phyloP scores from a whole-genome alignment of 2,797 vertebrate species.

The Sebastes vulpes region DNA sequence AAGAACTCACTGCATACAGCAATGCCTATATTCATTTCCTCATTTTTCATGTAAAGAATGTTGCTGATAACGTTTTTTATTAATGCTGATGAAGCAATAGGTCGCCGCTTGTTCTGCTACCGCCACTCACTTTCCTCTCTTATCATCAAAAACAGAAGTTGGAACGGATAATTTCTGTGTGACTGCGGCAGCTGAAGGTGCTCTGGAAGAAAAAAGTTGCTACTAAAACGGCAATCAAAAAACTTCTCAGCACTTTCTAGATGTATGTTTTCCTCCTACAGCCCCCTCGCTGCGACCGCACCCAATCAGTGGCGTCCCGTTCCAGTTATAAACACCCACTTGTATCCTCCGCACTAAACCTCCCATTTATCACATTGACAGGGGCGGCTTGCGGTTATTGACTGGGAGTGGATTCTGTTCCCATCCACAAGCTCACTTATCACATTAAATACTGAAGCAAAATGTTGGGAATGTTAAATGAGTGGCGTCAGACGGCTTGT shows the following conservation, averaged over 20 bases:
- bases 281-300: slow-evolving; percentile 38
- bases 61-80: slow-evolving; percentile 21
- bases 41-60: slow-evolving; percentile 28
- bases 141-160: slow-evolving; percentile 25
- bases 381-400: slow-evolving; percentile 68
- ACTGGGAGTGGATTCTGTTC: slow-evolving; percentile 66
- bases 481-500: slow-evolving; percentile 44
- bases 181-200: slow-evolving; percentile 10
- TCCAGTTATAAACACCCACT: slow-evolving; percentile 65
- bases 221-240: neutral
- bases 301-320: slow-evolving; percentile 62
- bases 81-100: slow-evolving; percentile 39
- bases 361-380: slow-evolving; percentile 79
- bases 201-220: neutral
- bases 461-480: slow-evolving; percentile 66
- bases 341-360: slow-evolving; percentile 52
- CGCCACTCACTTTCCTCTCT: slow-evolving; percentile 15
- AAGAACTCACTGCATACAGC: slow-evolving; percentile 15
- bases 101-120: neutral
- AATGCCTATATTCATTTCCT: slow-evolving; percentile 37
- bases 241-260: slow-evolving; percentile 53
- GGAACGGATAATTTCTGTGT: slow-evolving; percentile 2
- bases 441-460: slow-evolving; percentile 57
- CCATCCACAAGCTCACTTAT: slow-evolving; percentile 58
- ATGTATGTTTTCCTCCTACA: slow-evolving; percentile 57